A percentile compares a stretch with the other conserved stretches of the same genome.
phyloP scores from a whole-genome alignment of 2,113 vertebrate species.

The Sarotherodon lohbergeri region DNA sequence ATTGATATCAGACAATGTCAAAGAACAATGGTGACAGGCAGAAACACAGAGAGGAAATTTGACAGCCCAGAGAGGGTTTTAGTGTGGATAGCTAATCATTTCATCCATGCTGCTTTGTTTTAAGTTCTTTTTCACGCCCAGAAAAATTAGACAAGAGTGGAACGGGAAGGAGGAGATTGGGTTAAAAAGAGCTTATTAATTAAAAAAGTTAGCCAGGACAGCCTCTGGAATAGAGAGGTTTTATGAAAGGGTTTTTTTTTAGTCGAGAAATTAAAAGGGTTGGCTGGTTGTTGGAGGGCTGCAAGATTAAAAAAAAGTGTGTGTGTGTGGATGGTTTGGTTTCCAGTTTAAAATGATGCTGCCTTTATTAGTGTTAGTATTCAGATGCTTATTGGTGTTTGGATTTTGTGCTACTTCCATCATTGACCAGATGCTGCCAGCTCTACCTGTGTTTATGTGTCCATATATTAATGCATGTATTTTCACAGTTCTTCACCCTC shows the following conservation, averaged over 20 bases:
- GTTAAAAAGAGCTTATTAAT: constrained; percentile 37
- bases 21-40: constrained; percentile 51
- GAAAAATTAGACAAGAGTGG: constrained; percentile 21
- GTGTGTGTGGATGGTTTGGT: not conserved
- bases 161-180: not conserved
- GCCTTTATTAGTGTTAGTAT: not conserved
- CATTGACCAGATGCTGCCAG: not conserved
- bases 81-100: constrained; percentile 45
- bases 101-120: constrained; percentile 49
- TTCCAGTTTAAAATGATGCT: not conserved
- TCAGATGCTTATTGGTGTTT: not conserved
- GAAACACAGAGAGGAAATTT: constrained; percentile 21
- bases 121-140: not conserved
- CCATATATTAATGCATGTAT: not conserved
- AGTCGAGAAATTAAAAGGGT: not conserved
- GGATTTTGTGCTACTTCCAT: not conserved
- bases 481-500: not conserved
- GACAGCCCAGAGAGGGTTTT: constrained; percentile 46
- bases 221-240: constrained; percentile 18
- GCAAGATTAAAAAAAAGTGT: not conserved
- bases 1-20: constrained; percentile 41
- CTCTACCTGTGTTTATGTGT: not conserved
- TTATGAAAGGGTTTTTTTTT: constrained; percentile 18
- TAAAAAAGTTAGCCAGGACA: constrained; percentile 50
- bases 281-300: not conserved